phyloP scores from a whole-genome alignment of 2,888 invertebrate species.

The Cosmia pyralina region DNA sequence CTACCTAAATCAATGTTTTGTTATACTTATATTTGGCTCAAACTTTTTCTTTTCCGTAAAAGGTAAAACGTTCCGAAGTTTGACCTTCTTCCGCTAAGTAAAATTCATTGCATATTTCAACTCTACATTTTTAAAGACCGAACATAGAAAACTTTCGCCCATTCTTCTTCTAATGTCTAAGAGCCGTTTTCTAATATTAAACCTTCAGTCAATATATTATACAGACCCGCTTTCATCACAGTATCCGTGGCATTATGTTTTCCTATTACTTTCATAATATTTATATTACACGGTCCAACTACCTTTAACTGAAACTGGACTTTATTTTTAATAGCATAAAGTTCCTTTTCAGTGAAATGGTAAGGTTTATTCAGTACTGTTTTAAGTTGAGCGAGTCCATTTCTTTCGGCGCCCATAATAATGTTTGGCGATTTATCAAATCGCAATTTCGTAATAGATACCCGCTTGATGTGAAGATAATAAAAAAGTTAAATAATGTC shows the following conservation, averaged over 20 bases:
- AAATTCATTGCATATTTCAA: constrained; percentile 39
- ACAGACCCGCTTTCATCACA: constrained; percentile 82
- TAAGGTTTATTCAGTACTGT: constrained; percentile 73
- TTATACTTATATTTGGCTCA: constrained; percentile 32
- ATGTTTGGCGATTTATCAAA: constrained; percentile 90
- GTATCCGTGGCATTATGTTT: constrained; percentile 82
- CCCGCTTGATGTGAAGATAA: constrained; percentile 85
- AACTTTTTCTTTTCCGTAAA: constrained; percentile 30
- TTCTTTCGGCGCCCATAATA: constrained; percentile 89
- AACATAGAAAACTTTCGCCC: constrained; percentile 26
- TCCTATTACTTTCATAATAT: constrained; percentile 84
- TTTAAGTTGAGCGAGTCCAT: constrained; percentile 86
- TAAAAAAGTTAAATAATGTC: constrained; percentile 80
- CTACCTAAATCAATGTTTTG: constrained; percentile 37
- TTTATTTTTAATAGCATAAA: constrained; percentile 66
- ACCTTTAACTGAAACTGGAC: constrained; percentile 64
- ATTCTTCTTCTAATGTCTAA: constrained; percentile 18
- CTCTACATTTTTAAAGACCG: constrained; percentile 19
- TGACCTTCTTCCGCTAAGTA: constrained; percentile 33
- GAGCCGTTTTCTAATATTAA: constrained; percentile 66
- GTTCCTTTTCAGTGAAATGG: constrained; percentile 67
- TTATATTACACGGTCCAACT: constrained; percentile 74
- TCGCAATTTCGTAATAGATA: constrained; percentile 90
- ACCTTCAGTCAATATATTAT: constrained; percentile 81
- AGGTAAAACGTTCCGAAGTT: constrained; percentile 8